Conservation (phyloP, 2,113 vertebrate genomes). For the Neogale vison region DNA sequence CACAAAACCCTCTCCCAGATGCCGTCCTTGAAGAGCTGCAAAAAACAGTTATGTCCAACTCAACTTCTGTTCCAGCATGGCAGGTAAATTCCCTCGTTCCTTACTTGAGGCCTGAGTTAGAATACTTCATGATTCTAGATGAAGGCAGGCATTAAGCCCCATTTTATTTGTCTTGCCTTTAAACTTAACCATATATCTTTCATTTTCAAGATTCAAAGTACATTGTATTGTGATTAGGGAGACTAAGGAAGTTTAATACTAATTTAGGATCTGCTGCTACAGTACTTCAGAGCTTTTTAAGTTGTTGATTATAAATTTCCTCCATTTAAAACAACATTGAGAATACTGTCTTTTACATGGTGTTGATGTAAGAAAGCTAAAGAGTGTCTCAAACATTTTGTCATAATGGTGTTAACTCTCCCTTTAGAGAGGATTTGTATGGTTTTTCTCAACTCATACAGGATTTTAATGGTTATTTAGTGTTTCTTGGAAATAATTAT, state of each 20-base stretch:
- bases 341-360: background rate
- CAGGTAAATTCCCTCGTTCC: conserved; percentile 87
- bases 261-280: background rate
- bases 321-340: conserved; percentile 36
- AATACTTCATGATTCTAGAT: background rate
- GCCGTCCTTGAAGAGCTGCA: conserved; percentile 90
- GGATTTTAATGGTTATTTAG: background rate
- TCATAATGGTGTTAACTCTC: background rate
- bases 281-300: background rate
- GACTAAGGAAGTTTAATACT: background rate
- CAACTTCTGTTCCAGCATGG: conserved; percentile 92
- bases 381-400: background rate
- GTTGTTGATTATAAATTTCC: background rate
- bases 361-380: background rate
- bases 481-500: background rate
- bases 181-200: background rate
- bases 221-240: background rate
- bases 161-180: background rate
- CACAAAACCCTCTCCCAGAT: conserved; percentile 87
- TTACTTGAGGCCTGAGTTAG: background rate
- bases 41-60: conserved; percentile 90
- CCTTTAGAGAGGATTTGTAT: background rate
- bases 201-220: background rate
- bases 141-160: background rate
- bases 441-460: background rate